These are phyloP conservation scores for Podarcis cretensis DNA, from an alignment of 2,113 vertebrate genomes.

Conservation along the genomic window DNA sequence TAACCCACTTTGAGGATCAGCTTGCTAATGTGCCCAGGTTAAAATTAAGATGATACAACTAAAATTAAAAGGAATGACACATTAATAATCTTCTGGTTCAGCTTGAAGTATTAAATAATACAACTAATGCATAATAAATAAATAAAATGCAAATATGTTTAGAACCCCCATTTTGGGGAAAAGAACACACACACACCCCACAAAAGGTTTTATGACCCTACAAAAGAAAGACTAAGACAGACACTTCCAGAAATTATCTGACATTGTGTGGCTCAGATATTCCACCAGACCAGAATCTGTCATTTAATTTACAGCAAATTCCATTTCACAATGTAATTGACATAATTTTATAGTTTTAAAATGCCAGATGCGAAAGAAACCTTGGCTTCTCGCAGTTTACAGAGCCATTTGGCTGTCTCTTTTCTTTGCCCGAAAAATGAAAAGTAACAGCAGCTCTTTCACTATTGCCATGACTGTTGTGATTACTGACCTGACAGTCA, in stretches of 20 bases:
- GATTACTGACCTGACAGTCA: not conserved
- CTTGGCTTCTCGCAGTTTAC: slow-evolving; percentile 7
- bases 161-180: not conserved
- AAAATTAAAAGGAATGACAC: not conserved
- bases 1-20: not conserved
- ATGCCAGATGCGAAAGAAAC: not conserved
- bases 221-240: not conserved
- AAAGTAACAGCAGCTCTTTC: not conserved
- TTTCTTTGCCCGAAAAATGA: not conserved
- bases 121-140: not conserved
- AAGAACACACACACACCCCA: not conserved
- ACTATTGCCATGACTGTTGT: fast-evolving
- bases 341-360: slow-evolving; percentile 20
- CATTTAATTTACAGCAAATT: not conserved
- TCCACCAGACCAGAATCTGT: not conserved
- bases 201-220: not conserved
- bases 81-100: not conserved
- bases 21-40: not conserved
- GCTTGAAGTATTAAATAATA: not conserved
- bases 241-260: not conserved
- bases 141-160: not conserved
- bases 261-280: not conserved
- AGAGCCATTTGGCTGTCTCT: slow-evolving; percentile 29
- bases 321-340: not conserved
- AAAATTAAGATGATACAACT: not conserved